Base-by-base conservation (phyloP, 2,888 invertebrate species). In the Macrophya alboannulata region DNA sequence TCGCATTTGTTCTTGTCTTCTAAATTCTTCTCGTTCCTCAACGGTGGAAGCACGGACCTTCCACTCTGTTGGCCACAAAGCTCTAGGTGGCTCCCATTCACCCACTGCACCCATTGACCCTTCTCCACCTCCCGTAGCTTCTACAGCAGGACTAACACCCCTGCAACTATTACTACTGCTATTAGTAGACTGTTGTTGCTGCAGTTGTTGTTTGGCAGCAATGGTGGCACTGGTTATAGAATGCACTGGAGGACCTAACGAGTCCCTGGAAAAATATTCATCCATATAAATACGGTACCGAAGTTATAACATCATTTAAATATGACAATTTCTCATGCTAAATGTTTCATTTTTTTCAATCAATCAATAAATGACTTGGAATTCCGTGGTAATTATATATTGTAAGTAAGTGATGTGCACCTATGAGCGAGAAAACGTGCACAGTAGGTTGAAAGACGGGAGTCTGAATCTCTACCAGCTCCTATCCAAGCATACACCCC, bases 401-500 rank as follows among this genome's bases (percentile, higher is more conserved):
- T 83, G 40, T 17, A 68, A 48, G 31, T 45, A 59, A 62, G n/a
- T n/a, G 45, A 71, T 43, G n/a, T 72, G 62, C 90, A 93, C 93
- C 91, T 91, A 72, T 96, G 95, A 48, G 96, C 95, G 88, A 98
- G 94, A 97, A 98, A 99, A 89, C 96, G 96, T 86, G 96, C 95
- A 91, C 97, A 98, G 84, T 98, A 94, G 4, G 96, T 95, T 6
- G 95, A 94, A 17, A 99, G 94, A 65, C 97, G 95, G 4, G 96
- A 95, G 93, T 98, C 98, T 3, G 97, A 97, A 92, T 99, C 99
- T 6, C 99, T 95, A 0, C 98, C 98, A 8, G 98, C 98, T 1
- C 99, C 99, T 86, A 99, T 99, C 99, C 99, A 99, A 91, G 97
- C 97, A 93, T 97, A 98, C 90, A 96, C 95, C 92, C 95, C 91